These are phyloP conservation scores for Gopherus evgoodei DNA, from an alignment of 2,113 vertebrate species.

Conservation along the genomic window DNA sequence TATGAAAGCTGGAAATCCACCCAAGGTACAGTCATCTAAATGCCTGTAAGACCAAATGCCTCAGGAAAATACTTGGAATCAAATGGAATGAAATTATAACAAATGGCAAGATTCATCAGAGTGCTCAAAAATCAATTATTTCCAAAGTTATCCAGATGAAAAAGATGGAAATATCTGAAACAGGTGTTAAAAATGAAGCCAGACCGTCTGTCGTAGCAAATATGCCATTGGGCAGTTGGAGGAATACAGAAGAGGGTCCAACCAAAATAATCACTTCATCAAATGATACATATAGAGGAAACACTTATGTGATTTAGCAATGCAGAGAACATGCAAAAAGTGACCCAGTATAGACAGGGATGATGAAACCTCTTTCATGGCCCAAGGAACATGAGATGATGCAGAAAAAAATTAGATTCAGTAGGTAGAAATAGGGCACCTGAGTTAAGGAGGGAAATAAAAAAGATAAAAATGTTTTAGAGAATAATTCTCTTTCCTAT, in stretches of 20 bases:
- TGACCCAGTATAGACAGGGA: background rate
- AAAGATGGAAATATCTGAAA: background rate
- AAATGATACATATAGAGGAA: background rate
- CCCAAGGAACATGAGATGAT: background rate
- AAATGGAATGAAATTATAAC: background rate
- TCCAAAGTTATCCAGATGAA: background rate
- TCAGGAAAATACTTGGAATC: background rate
- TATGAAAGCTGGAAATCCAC: background rate
- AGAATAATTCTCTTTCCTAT: background rate
- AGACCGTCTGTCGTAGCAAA: background rate
- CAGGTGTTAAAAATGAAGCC: background rate
- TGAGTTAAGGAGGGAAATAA: background rate
- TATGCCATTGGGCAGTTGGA: background rate
- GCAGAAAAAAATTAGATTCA: background rate
- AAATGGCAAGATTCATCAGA: background rate
- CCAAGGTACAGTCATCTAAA: background rate
- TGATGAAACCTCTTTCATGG: background rate
- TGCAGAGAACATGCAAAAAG: background rate
- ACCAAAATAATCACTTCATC: background rate
- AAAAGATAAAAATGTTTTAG: background rate
- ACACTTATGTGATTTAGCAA: background rate
- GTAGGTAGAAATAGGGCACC: background rate
- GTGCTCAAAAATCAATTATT: background rate
- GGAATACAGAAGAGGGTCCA: background rate
- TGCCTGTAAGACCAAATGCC: background rate